Conservation (phyloP, 2,113 vertebrate genomes). For the Loxodonta africana region DNA sequence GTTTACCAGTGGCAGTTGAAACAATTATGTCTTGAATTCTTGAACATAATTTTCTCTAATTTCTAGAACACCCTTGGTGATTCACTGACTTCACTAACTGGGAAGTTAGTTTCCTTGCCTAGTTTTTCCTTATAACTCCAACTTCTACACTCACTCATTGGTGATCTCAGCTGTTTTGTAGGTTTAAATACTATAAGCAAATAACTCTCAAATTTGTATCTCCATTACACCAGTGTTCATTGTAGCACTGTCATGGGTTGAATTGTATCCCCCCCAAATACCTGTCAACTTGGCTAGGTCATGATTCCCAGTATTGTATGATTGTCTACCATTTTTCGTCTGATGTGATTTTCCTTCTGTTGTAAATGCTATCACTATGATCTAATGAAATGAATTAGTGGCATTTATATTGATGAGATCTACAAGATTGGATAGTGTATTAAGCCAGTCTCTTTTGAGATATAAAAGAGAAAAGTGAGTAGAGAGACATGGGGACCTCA, state of each 20-base stretch:
- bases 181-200: constrained; percentile 26
- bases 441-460: no score
- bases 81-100: background rate
- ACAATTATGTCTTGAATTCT: background rate
- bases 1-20: background rate
- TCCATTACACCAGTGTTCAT: background rate
- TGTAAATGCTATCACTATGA: no score
- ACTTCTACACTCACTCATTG: background rate
- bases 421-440: no score
- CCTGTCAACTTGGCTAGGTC: no score
- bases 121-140: background rate
- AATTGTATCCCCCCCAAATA: no score
- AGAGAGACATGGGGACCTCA: no score
- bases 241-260: background rate
- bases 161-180: background rate
- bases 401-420: no score
- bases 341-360: no score
- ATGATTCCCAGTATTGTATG: no score
- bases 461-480: no score
- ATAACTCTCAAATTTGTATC: background rate
- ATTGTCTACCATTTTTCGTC: no score
- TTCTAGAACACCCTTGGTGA: background rate
- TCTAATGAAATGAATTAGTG: no score
- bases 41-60: background rate
- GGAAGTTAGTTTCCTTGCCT: background rate